A percentile compares a stretch with the other conserved stretches of the same genome.
phyloP scores from a whole-genome alignment of 2,888 invertebrate species.

The Odontothrips loti region DNA sequence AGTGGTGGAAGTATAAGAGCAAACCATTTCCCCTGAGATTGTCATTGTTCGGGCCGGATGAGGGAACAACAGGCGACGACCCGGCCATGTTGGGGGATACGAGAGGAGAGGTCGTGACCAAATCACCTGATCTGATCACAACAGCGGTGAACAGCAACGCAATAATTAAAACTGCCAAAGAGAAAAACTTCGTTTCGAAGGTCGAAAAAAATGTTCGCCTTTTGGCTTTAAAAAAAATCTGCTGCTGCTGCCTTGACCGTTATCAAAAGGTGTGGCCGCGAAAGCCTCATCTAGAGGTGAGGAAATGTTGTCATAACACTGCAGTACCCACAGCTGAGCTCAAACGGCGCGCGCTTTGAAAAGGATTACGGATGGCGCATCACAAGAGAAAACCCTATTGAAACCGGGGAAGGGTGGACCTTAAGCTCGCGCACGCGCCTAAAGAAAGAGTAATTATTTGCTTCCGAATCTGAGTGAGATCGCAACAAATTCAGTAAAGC shows the following conservation, averaged over 20 bases:
- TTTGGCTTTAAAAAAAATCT: no score
- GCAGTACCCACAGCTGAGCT: background rate
- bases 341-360: background rate
- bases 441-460: no score
- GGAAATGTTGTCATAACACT: background rate
- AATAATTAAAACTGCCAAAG: background rate
- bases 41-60: background rate
- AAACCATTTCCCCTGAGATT: slow-evolving; percentile 35
- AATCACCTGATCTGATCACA: slow-evolving; percentile 14
- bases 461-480: no score
- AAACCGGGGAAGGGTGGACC: no score
- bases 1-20: slow-evolving; percentile 61
- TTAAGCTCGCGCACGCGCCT: no score
- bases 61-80: background rate
- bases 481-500: no score
- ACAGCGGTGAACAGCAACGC: background rate
- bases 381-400: no score
- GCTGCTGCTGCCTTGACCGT: no score
- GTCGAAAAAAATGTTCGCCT: no score
- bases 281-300: background rate
- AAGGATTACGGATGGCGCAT: background rate
- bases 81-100: background rate
- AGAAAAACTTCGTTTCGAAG: no score
- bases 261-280: no score
- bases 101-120: background rate